phyloP scores from a whole-genome alignment of 2,888 invertebrate species.

The Gortyna flavago region DNA sequence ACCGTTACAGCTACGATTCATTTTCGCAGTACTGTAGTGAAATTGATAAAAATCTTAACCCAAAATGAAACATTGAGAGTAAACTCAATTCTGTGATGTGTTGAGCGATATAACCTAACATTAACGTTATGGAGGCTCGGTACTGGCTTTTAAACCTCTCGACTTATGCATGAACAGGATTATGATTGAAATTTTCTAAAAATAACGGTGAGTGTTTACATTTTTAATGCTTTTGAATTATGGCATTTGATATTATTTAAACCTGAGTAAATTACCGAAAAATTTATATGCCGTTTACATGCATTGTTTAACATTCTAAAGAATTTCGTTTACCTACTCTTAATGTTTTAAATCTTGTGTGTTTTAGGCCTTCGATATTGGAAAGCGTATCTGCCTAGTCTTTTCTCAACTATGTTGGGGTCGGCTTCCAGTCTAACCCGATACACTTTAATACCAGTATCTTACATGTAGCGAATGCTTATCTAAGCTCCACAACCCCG shows the following conservation, averaged over 20 bases:
- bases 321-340: neutral
- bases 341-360: too few species aligned
- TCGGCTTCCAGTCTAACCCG: too few species aligned
- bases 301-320: neutral
- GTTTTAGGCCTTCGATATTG: too few species aligned
- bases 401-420: too few species aligned
- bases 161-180: slow-evolving; percentile 53
- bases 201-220: slow-evolving; percentile 9
- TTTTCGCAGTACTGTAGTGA: slow-evolving; percentile 14
- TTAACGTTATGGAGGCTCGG: slow-evolving; percentile 56
- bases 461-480: too few species aligned
- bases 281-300: too few species aligned
- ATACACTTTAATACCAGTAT: too few species aligned
- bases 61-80: slow-evolving; percentile 72
- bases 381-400: too few species aligned
- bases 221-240: slow-evolving; percentile 7
- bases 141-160: slow-evolving; percentile 61
- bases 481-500: too few species aligned
- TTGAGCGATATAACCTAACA: slow-evolving; percentile 73
- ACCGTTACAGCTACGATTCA: slow-evolving; percentile 27
- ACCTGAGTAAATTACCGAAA: neutral
- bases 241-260: neutral
- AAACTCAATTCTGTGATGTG: slow-evolving; percentile 78
- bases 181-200: slow-evolving; percentile 29
- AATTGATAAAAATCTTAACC: slow-evolving; percentile 61